Conservation (phyloP, 2,888 invertebrate species). For the Xanthorhoe spadicearia region DNA sequence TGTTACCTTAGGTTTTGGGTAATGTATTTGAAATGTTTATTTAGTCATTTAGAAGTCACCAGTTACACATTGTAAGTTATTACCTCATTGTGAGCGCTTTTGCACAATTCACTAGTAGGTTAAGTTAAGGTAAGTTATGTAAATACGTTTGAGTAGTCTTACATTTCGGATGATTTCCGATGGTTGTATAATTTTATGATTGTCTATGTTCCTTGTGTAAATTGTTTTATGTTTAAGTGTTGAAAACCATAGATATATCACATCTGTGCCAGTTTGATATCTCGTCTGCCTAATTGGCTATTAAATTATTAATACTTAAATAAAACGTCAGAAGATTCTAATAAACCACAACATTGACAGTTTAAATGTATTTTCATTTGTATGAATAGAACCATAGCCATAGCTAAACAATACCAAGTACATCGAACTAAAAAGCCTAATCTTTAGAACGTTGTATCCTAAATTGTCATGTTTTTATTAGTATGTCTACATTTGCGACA, state of each 20-base stretch:
- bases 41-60: slow-evolving; percentile 83
- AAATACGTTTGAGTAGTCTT: slow-evolving; percentile 58
- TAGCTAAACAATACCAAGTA: neutral
- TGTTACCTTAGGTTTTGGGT: slow-evolving; percentile 76
- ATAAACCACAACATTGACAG: neutral
- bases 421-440: no score
- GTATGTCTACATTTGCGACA: neutral
- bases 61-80: slow-evolving; percentile 81
- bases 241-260: slow-evolving; percentile 24
- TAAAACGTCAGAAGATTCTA: neutral
- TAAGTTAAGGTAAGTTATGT: slow-evolving; percentile 59
- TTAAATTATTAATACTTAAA: neutral
- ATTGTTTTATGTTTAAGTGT: slow-evolving; percentile 43
- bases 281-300: neutral
- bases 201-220: slow-evolving; percentile 61
- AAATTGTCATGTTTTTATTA: no score
- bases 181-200: slow-evolving; percentile 51
- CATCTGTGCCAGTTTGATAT: neutral
- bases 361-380: neutral
- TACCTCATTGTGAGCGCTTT: slow-evolving; percentile 83
- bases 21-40: slow-evolving; percentile 62
- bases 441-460: no score
- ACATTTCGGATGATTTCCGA: slow-evolving; percentile 40
- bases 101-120: slow-evolving; percentile 79
- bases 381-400: neutral